Evolutionary conservation across 2,113 vertebrate species (phyloP), one percentile per base, ranked within the genome.

Genomic region (Lampris megalopsis): DNA sequence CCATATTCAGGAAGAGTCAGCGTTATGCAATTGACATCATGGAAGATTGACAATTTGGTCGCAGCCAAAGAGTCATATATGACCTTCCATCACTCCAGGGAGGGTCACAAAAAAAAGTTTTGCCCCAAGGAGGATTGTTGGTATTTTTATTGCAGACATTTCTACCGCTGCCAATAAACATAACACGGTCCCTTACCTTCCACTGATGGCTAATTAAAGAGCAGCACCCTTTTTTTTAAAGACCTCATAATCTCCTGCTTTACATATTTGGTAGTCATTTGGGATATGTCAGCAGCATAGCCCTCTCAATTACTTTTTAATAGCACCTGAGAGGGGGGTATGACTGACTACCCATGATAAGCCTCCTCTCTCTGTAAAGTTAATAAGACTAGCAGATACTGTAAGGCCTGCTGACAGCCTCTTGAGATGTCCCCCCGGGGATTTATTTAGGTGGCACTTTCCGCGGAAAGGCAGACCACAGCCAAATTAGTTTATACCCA

Each of bases 301-400:
- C 80, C 69, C 24, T 2, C 6, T 64, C 82, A 83, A 86, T 90
- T 84, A 75, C 63, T 79, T 89, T 56, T 89, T 89, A 86, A 89
- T 92, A 85, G 77, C 68, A 80, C 82, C 75, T 75, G 72, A 79
- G 86, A 89, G 83, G 70, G 70, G 75, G 85, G 79, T 73, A 79
- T 75, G 68, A 53, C 50, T 7, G 59, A 52, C 35, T n/a, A 9
- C 47, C 63, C 73, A 45, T 43, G 63, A 73, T 70, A 63, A 52
- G 63, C 48, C 54, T 58, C 61, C 73, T 56, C 53, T 45, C 43
- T 63, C 80, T 78, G 71, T 56, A 69, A 78, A 75, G 80, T 79
- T 85, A 89, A 86, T 84, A 85, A 72, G 77, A 80, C 69, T 45
- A 68, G 67, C 52, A 81, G 77, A 71, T 75, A 75, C 71, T n/a